Conservation (phyloP, 2,888 invertebrate species). For the Hirudinaria manillensis region DNA sequence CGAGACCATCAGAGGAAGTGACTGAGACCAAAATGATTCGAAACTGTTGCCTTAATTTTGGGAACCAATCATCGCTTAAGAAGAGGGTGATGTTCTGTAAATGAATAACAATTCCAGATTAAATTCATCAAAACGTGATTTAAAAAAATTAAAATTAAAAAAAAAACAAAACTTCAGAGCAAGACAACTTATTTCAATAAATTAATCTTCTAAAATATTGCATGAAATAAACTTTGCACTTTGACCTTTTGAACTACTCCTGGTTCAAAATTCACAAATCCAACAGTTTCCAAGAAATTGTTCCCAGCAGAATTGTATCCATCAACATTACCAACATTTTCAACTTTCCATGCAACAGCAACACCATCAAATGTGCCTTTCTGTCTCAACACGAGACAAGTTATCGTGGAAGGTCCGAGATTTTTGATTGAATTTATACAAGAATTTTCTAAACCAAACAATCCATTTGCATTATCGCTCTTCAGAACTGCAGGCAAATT, state of each 20-base stretch:
- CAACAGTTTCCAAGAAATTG: conserved; percentile 47
- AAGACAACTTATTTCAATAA: background rate
- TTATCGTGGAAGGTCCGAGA: conserved; percentile 42
- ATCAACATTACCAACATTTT: conserved; percentile 35
- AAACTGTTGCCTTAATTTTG: conserved; percentile 47
- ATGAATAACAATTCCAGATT: no score
- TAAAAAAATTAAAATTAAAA: conserved; percentile 5
- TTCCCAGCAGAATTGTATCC: conserved; percentile 7
- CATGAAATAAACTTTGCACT: background rate
- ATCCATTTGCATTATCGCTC: conserved; percentile 53
- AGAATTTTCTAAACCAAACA: conserved; percentile 45
- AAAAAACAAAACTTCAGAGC: background rate
- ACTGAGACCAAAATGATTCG: conserved; percentile 43
- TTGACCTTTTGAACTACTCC: conserved; percentile 47
- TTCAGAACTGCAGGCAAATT: conserved; percentile 45
- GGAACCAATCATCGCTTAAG: conserved; percentile 46
- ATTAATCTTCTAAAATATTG: background rate
- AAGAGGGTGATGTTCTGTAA: conserved; percentile 43
- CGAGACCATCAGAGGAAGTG: conserved; percentile 43
- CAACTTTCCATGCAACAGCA: conserved; percentile 46
- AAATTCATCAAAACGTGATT: no score
- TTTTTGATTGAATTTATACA: background rate
- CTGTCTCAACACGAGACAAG: conserved; percentile 45
- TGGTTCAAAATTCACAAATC: conserved; percentile 45
- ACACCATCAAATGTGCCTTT: conserved; percentile 49